Base-by-base conservation (phyloP, 2,888 invertebrate genomes). In the Ecliptopera silaceata region DNA sequence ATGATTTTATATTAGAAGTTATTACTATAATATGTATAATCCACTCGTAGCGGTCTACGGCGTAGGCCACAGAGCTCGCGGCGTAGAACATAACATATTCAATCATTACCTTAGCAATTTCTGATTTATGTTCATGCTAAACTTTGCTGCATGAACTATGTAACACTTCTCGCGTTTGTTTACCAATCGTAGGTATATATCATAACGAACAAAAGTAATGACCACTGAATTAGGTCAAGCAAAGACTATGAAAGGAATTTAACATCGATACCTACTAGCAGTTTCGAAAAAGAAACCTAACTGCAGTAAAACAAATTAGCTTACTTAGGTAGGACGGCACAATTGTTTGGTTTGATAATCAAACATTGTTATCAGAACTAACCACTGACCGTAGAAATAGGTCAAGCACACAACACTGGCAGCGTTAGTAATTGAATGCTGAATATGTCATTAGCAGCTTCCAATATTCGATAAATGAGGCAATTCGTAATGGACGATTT, bases 381-480 rank as follows among this genome's bases (percentile, higher is more conserved):
- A 32, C 52, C 44, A 52, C 48, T 43, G 51, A 62, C 39, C 38
- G 52, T 43, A 47, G 44, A 65, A 64, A 61, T 65, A 48, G 65
- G 65, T 65, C 65, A 67, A 64, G 56, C 58, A 46, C 51, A 56
- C 50, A 55, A 36, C 36, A 20, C 39, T 45, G 38, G 54, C n/a
- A n/a, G n/a, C 67, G 59, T 66, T 71, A 71, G 72, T 75, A 71
- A 75, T 72, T 70, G 56, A 66, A 69, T 69, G 61, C 47, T 63
- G 58, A 67, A 56, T 69, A 68, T 69, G 66, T 70, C 68, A 76
- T 79, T 75, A 75, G 65, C 62, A 52, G 63, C 49, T 50, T 55
- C 62, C 70, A 69, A 71, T 61, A 70, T 73, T 72, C 69, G 69
- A 68, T 44, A 57, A 65, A 61, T 56, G 18, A 43, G 43, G 26